Evolutionary conservation across 1,140 invertebrate genomes (phyloP), one percentile per base, ranked within the genome.

Genomic region (Zeugodacus cucurbitae): DNA sequence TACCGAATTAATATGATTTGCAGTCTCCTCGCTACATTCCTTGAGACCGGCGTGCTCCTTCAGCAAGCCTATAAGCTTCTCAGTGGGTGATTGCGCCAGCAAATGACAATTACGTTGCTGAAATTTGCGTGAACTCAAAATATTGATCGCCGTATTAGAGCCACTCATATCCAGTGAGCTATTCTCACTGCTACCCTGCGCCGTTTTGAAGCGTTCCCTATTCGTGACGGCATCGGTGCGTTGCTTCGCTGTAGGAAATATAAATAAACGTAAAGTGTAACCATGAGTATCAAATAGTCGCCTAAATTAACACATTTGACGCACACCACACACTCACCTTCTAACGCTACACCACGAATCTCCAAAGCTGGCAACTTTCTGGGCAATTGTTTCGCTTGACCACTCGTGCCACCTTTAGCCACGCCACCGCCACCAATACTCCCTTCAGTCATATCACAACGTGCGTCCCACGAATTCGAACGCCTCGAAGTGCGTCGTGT

Each of bases 31-130:
- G 32, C 89, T 92, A 89, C 92, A 93, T 14, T 93, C 93, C 87
- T 93, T 93, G 22, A 93, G 89, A 0, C 93, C 93, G 3, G 92
- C 90, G 88, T 93, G 92, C 58, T 93, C 91, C 87, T 93, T 93
- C 0, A 93, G 87, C 88, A 93, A 88, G 57, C 93, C 93, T 57
- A 93, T 92, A 4, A 93, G 88, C 17, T 90, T 93, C 89, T 93
- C 93, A 0, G 91, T 93, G 67, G 90, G 91, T 57, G 91, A 93
- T 82, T 93, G 93, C 20, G 91, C 89, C 7, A 93, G 86, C 7
- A 93, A 87, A 14, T 92, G 91, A 54, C 91, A 91, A 62, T 89
- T 91, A 8, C 92, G 58, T 59, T 67, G 74, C 1, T 88, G 62
- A 82, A 89, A 82, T 82, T 88, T 89, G 41, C 89, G 54, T 57